phyloP scores from a whole-genome alignment of 2,113 vertebrate genomes.

The Megaptera novaeangliae region DNA sequence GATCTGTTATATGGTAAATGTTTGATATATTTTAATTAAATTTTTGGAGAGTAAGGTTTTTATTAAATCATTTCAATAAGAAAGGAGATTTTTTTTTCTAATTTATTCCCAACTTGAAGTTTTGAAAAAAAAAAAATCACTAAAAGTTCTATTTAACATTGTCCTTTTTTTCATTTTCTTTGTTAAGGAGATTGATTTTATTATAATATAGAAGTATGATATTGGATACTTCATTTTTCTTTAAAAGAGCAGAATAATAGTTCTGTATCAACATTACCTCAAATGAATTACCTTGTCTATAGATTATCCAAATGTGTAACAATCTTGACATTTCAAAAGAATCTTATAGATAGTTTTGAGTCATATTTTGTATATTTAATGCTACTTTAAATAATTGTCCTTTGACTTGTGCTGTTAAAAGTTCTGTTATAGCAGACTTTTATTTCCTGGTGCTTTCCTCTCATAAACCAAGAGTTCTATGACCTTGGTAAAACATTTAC shows the following conservation, averaged over 20 bases:
- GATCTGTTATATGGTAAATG: not conserved
- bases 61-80: not conserved
- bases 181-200: not conserved
- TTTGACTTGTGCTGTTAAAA: not conserved
- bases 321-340: not conserved
- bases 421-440: not conserved
- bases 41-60: not conserved
- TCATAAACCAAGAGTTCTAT: not conserved
- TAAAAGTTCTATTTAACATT: not conserved
- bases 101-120: not conserved
- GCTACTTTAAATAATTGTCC: not conserved
- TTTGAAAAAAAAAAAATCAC: not conserved
- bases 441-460: not conserved
- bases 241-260: not conserved
- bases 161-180: not conserved
- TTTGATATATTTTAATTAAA: not conserved
- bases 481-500: not conserved
- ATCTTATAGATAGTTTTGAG: not conserved
- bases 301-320: not conserved
- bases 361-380: not conserved
- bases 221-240: not conserved
- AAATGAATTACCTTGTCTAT: not conserved
- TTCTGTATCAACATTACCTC: not conserved
- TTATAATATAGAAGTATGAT: not conserved
- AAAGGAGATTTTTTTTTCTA: not conserved